These are phyloP conservation scores for Siniperca scherzeri DNA, from an alignment of 2,797 vertebrate species.

Conservation along the genomic window DNA sequence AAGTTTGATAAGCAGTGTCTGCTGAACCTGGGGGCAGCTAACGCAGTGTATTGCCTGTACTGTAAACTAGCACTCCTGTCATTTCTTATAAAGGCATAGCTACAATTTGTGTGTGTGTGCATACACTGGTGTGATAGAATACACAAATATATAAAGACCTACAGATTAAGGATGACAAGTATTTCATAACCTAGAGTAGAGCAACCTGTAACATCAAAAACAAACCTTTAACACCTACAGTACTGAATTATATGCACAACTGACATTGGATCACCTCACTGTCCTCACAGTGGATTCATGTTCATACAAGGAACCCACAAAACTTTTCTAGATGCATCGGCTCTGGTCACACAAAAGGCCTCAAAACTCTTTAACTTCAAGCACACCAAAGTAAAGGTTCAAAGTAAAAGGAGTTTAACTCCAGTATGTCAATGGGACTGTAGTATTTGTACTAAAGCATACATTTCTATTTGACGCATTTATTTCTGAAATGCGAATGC, in stretches of 20 bases:
- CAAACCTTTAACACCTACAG: not conserved
- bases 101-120: not conserved
- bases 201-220: not conserved
- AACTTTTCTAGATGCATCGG: rapidly evolving
- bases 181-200: not conserved
- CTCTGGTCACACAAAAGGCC: not conserved
- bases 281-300: not conserved
- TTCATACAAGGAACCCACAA: not conserved
- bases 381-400: not conserved
- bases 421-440: no score
- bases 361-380: no score
- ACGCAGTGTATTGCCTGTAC: not conserved
- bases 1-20: constrained; percentile 31
- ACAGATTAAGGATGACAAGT: not conserved
- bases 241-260: not conserved
- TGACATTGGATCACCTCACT: not conserved
- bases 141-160: not conserved
- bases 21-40: constrained; percentile 15
- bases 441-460: no score
- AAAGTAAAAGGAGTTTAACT: not conserved
- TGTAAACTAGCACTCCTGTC: constrained; percentile 18
- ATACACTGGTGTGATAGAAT: not conserved
- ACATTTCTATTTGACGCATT: no score
- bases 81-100: not conserved
- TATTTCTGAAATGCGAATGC: no score